Conservation (phyloP, 2,888 invertebrate species). For the Campopleginae sp. region DNA sequence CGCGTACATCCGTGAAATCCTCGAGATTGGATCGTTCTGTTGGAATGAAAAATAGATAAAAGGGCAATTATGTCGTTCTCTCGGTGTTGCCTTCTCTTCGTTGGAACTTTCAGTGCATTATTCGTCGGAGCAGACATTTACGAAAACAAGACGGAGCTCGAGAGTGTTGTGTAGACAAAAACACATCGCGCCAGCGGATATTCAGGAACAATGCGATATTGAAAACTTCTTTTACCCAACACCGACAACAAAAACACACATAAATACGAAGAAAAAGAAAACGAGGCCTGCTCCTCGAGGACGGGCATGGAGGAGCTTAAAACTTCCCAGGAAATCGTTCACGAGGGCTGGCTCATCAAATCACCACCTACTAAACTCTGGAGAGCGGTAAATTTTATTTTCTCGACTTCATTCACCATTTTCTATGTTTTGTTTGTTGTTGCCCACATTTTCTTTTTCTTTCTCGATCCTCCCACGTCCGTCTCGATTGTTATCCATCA, state of each 20-base stretch:
- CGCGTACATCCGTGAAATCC: slow-evolving; percentile 9
- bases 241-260: slow-evolving; percentile 5
- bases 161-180: not conserved
- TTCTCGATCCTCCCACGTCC: not conserved
- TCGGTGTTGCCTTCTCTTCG: slow-evolving; percentile 51
- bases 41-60: slow-evolving; percentile 78
- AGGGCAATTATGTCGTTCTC: slow-evolving; percentile 62
- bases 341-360: slow-evolving; percentile 98
- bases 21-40: slow-evolving; percentile 51
- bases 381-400: slow-evolving; percentile 92
- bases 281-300: slow-evolving; percentile 44
- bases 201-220: slow-evolving; percentile 62
- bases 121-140: slow-evolving; percentile 42
- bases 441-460: not conserved
- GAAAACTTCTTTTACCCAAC: slow-evolving; percentile 55
- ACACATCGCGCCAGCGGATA: not conserved
- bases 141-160: not conserved
- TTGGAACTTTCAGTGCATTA: slow-evolving; percentile 51
- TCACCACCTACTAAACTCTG: slow-evolving; percentile 97
- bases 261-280: slow-evolving; percentile 33
- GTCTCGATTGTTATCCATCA: no score
- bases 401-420: not conserved
- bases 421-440: slow-evolving; percentile 19
- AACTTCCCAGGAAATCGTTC: slow-evolving; percentile 89
- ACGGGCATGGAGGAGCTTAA: slow-evolving; percentile 81